phyloP scores from a whole-genome alignment of 2,888 invertebrate species.

The Melanostoma scalare region DNA sequence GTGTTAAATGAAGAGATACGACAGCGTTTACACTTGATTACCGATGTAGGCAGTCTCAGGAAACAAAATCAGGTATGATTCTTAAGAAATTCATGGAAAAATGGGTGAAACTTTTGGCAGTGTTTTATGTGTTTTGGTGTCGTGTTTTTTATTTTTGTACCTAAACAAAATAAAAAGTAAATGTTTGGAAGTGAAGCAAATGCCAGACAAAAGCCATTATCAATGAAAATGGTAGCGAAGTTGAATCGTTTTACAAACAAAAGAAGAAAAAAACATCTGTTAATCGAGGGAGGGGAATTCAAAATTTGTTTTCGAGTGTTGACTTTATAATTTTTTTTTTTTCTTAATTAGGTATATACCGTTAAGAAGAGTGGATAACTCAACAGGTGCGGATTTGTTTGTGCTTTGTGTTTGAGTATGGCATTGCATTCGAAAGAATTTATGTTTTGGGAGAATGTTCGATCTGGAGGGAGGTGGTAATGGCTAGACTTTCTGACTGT shows the following conservation, averaged over 20 bases:
- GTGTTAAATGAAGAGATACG: slow-evolving; percentile 81
- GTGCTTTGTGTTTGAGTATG: too few species aligned
- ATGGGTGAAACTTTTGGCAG: neutral
- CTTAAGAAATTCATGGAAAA: neutral
- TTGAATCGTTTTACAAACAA: slow-evolving; percentile 28
- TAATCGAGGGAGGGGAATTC: slow-evolving; percentile 14
- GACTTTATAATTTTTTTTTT: slow-evolving; percentile 17
- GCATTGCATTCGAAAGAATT: too few species aligned
- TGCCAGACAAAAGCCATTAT: slow-evolving; percentile 7
- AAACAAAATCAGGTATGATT: slow-evolving; percentile 79
- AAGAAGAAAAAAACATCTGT: slow-evolving; percentile 30
- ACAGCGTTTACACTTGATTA: slow-evolving; percentile 80
- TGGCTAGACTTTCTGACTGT: too few species aligned
- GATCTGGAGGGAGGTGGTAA: too few species aligned
- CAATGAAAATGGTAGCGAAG: slow-evolving; percentile 3
- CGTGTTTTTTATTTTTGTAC: slow-evolving; percentile 1
- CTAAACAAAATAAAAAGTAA: neutral
- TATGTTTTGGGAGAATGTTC: too few species aligned
- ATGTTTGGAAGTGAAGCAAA: neutral
- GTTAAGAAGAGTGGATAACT: neutral
- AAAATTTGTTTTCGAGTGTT: slow-evolving; percentile 27
- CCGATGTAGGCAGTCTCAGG: slow-evolving; percentile 81
- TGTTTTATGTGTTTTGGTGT: neutral
- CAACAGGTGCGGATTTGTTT: neutral
- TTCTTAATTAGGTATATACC: slow-evolving; percentile 9